Conservation (phyloP, 2,113 vertebrate species). For the Ellobius talpinus region DNA sequence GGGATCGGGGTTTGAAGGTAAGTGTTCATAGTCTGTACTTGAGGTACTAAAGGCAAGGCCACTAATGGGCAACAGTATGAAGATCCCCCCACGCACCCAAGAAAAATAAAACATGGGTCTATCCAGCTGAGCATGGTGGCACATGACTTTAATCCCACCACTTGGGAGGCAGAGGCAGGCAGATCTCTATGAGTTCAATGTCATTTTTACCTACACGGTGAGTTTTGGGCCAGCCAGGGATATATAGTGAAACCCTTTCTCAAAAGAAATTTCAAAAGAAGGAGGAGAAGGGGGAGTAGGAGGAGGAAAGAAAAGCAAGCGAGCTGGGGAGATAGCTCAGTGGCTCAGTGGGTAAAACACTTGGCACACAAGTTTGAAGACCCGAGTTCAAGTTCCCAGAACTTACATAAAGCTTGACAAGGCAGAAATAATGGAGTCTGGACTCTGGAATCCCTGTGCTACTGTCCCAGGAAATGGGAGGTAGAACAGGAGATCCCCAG, state of each 20-base stretch:
- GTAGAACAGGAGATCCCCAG: not conserved
- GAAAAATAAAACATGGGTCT: not conserved
- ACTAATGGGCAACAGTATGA: not conserved
- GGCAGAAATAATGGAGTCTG: not conserved
- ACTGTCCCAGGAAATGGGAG: not conserved
- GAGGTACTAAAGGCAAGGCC: not conserved
- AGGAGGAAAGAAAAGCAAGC: not conserved
- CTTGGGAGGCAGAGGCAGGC: not conserved
- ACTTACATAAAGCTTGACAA: not conserved
- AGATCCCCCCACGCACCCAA: not conserved
- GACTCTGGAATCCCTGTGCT: not conserved
- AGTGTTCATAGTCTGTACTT: not conserved
- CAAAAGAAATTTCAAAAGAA: not conserved
- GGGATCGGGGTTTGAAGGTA: not conserved
- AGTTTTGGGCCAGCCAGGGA: not conserved
- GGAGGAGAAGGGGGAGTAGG: not conserved
- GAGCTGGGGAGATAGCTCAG: not conserved
- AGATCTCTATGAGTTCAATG: not conserved
- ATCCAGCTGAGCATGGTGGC: not conserved
- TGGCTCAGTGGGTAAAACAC: not conserved
- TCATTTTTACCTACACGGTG: not conserved
- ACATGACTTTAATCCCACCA: not conserved
- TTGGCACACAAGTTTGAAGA: not conserved
- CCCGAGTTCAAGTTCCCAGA: not conserved
- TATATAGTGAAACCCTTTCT: not conserved